phyloP scores from a whole-genome alignment of 2,113 vertebrate genomes.

The Peromyscus maniculatus region DNA sequence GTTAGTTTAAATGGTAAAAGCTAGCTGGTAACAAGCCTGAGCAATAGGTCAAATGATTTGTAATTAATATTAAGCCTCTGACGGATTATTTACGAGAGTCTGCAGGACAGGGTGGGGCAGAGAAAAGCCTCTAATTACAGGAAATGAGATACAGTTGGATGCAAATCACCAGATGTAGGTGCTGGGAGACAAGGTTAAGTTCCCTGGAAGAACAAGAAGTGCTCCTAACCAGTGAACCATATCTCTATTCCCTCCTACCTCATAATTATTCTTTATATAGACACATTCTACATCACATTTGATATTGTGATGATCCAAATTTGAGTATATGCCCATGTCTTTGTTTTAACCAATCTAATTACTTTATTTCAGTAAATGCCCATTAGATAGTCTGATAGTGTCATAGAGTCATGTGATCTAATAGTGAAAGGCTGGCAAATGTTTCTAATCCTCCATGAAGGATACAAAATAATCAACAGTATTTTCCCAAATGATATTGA shows the following conservation, averaged over 20 bases:
- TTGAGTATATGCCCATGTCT: background rate
- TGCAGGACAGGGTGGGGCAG: too few relatives aligned
- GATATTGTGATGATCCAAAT: background rate
- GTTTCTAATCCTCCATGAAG: background rate
- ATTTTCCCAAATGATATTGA: background rate
- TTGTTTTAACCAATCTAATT: background rate
- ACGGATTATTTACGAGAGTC: too few relatives aligned
- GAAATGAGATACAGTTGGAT: background rate
- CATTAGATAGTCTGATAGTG: background rate
- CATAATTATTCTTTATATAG: background rate
- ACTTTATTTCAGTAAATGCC: background rate
- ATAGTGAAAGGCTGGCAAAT: background rate
- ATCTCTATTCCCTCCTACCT: background rate
- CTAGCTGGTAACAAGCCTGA: too few relatives aligned
- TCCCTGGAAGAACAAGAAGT: background rate
- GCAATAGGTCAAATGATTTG: too few relatives aligned
- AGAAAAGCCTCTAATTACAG: too few relatives aligned
- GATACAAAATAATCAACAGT: background rate
- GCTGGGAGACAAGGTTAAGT: background rate
- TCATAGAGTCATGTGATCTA: background rate
- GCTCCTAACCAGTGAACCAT: rapidly evolving
- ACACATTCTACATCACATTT: too few relatives aligned
- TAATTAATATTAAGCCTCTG: too few relatives aligned
- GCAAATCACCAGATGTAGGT: background rate
- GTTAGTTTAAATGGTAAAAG: too few relatives aligned